A percentile compares a stretch with the other conserved stretches of the same genome.
Conservation (phyloP, 2,888 invertebrate genomes). For the Helicoverpa assulta region DNA sequence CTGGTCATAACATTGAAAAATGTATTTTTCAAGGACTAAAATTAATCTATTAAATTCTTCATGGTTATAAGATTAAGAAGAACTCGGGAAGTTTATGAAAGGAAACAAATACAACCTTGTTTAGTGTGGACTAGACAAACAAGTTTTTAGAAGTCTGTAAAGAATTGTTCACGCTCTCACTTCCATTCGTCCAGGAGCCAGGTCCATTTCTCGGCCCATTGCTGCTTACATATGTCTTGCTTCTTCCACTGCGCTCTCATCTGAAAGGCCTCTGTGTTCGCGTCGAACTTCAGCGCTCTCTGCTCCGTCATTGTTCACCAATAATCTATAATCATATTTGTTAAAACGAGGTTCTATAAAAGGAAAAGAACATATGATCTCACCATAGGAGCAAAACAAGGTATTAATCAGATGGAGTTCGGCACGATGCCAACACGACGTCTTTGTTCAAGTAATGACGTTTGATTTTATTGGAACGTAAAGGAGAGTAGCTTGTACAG, state of each 20-base stretch:
- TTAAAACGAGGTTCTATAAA: conserved; percentile 26
- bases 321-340: conserved; percentile 1
- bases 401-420: conserved; percentile 33
- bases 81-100: no score
- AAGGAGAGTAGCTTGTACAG: conserved; percentile 9
- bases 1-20: no score
- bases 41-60: no score
- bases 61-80: no score
- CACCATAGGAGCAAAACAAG: conserved; percentile 35
- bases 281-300: conserved; percentile 73
- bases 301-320: conserved; percentile 63
- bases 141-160: background rate
- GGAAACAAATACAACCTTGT: no score
- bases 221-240: conserved; percentile 80
- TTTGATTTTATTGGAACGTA: conserved; percentile 45
- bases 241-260: conserved; percentile 87
- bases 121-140: no score
- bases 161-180: conserved; percentile 60
- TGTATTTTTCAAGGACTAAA: no score
- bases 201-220: conserved; percentile 84
- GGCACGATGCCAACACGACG: conserved; percentile 47
- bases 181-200: conserved; percentile 84
- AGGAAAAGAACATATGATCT: conserved; percentile 31
- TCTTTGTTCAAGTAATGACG: conserved; percentile 49
- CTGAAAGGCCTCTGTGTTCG: conserved; percentile 85